Evolutionary conservation across 2,888 invertebrate genomes (phyloP).

Genomic region (Nomada goodeniana): DNA sequence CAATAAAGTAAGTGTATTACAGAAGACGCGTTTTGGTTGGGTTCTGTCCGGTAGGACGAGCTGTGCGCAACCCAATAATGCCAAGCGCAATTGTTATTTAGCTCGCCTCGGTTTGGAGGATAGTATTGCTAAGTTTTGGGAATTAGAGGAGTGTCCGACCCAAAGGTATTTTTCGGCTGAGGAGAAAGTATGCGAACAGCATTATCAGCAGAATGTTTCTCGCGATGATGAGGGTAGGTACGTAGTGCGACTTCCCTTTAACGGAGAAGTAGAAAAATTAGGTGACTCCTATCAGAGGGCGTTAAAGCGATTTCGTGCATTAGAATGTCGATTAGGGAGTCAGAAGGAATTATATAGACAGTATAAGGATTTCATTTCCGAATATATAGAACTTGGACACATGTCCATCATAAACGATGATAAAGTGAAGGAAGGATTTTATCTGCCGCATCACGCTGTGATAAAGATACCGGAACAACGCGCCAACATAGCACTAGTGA

Average conservation of each 20-base stretch:
- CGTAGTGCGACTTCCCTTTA: background rate
- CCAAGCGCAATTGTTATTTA: background rate
- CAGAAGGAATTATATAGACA: background rate
- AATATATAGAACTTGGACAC: background rate
- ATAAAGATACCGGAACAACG: background rate
- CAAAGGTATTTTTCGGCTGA: background rate
- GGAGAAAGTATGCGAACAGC: too few relatives aligned
- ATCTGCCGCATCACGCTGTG: background rate
- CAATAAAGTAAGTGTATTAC: background rate
- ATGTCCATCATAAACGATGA: background rate
- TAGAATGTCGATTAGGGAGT: background rate
- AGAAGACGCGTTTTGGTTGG: background rate
- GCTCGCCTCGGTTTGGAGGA: background rate
- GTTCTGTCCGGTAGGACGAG: background rate
- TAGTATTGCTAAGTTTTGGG: background rate
- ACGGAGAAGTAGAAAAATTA: background rate
- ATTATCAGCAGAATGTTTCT: too few relatives aligned
- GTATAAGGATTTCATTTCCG: background rate
- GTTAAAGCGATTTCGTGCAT: background rate
- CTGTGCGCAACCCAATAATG: background rate
- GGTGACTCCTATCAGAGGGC: background rate
- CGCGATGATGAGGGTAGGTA: background rate
- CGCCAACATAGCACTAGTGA: background rate
- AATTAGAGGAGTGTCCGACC: background rate
- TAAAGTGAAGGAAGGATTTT: background rate